These are phyloP conservation scores for Cyprinodon brontotheroides DNA, from an alignment of 2,113 vertebrate genomes.

Conservation along the genomic window DNA sequence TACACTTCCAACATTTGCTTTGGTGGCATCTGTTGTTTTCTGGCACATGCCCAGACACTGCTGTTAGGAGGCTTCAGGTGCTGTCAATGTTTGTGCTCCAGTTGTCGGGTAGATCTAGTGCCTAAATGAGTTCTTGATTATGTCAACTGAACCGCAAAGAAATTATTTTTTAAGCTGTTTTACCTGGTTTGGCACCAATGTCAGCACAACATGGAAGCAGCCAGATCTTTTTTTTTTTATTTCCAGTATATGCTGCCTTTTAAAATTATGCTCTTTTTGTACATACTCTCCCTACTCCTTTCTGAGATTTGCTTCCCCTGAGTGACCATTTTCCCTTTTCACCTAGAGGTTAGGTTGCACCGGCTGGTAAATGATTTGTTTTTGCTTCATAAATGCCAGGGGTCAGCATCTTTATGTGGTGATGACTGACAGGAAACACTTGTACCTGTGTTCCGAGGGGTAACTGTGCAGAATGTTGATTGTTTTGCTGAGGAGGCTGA, in stretches of 20 bases:
- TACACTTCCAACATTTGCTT: conserved; percentile 68
- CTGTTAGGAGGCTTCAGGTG: conserved; percentile 52
- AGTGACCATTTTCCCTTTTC: conserved; percentile 35
- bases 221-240: background rate
- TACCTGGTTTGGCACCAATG: background rate
- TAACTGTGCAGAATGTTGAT: conserved; percentile 6
- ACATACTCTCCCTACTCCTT: background rate
- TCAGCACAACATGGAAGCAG: background rate
- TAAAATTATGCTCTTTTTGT: background rate
- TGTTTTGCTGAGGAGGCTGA: background rate
- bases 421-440: conserved; percentile 37
- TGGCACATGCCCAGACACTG: conserved; percentile 41
- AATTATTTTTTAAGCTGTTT: background rate
- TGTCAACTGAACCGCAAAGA: conserved; percentile 10
- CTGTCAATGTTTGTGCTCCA: conserved; percentile 37
- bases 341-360: conserved; percentile 44
- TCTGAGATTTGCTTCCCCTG: conserved; percentile 7
- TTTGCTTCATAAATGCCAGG: conserved; percentile 19
- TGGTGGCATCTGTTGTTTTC: conserved; percentile 69
- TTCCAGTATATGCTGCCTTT: background rate
- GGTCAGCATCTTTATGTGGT: conserved; percentile 50
- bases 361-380: conserved; percentile 51
- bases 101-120: conserved; percentile 16
- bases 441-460: conserved; percentile 28
- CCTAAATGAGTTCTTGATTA: background rate